phyloP scores from a whole-genome alignment of 2,888 invertebrate genomes.

The Ochropleura plecta region DNA sequence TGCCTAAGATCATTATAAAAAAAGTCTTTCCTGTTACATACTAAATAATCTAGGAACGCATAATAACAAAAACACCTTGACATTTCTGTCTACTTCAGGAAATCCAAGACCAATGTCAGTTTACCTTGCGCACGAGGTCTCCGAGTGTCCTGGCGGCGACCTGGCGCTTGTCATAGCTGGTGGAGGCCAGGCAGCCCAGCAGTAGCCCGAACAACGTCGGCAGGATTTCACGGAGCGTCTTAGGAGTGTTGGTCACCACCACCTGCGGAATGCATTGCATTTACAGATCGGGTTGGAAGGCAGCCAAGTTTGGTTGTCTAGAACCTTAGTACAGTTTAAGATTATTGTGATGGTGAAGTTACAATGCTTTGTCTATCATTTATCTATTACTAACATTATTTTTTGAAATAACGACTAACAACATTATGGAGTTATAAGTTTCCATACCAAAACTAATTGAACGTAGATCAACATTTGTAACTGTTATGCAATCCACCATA shows the following conservation, averaged over 20 bases:
- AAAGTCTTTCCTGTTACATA: background rate
- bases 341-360: background rate
- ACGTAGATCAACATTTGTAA: background rate
- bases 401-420: no score
- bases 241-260: constrained; percentile 99
- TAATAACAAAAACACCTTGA: no score
- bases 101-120: background rate
- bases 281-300: background rate
- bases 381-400: no score
- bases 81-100: background rate
- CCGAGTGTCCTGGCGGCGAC: constrained; percentile 99
- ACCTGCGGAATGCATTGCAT: constrained; percentile 85
- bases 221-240: constrained; percentile 98
- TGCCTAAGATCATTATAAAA: no score
- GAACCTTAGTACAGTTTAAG: background rate
- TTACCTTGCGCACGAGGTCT: constrained; percentile 97
- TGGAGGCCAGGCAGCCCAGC: constrained; percentile 98
- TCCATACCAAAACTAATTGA: background rate
- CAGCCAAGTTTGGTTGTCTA: background rate
- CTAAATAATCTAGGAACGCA: no score
- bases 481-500: background rate
- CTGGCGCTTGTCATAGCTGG: constrained; percentile 98
- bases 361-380: background rate
- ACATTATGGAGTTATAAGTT: no score
- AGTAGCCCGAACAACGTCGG: constrained; percentile 98